These are phyloP conservation scores for Pollenia labialis DNA, from an alignment of 2,888 invertebrate genomes.

Conservation along the genomic window DNA sequence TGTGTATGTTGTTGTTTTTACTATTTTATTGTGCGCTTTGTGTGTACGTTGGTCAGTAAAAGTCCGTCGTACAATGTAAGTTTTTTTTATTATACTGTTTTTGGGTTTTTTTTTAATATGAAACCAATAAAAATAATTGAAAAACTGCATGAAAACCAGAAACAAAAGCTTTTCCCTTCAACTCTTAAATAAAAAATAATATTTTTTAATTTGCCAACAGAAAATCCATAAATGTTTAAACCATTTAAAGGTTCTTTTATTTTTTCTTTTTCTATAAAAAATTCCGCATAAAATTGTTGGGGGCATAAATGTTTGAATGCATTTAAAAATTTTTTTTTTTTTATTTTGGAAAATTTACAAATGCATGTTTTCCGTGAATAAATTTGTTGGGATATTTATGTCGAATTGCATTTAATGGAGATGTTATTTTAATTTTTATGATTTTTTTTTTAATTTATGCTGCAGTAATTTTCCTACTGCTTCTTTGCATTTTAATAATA, in stretches of 20 bases:
- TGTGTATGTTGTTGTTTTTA: background rate
- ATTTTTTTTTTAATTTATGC: constrained; percentile 49
- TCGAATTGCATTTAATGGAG: constrained; percentile 57
- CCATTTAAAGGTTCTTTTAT: constrained; percentile 52
- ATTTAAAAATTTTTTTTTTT: background rate
- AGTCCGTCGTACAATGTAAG: constrained; percentile 48
- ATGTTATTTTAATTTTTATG: constrained; percentile 46
- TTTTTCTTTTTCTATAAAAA: background rate
- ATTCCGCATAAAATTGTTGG: background rate
- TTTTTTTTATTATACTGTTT: constrained; percentile 59
- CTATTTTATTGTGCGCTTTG: background rate
- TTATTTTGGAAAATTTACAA: constrained; percentile 12
- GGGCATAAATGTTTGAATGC: constrained; percentile 4
- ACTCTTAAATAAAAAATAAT: constrained; percentile 8
- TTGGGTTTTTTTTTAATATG: background rate
- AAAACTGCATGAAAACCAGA: constrained; percentile 21
- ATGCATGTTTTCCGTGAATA: constrained; percentile 7
- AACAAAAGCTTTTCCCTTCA: constrained; percentile 24
- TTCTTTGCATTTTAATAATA: constrained; percentile 23
- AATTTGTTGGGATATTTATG: constrained; percentile 22
- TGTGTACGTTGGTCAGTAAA: constrained; percentile 4
- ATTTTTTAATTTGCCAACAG: constrained; percentile 62
- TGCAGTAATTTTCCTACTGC: constrained; percentile 28
- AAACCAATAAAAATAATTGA: constrained; percentile 4
- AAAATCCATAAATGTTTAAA: constrained; percentile 69